These are phyloP conservation scores for Eublepharis macularius DNA, from an alignment of 2,113 vertebrate genomes.

Conservation along the genomic window DNA sequence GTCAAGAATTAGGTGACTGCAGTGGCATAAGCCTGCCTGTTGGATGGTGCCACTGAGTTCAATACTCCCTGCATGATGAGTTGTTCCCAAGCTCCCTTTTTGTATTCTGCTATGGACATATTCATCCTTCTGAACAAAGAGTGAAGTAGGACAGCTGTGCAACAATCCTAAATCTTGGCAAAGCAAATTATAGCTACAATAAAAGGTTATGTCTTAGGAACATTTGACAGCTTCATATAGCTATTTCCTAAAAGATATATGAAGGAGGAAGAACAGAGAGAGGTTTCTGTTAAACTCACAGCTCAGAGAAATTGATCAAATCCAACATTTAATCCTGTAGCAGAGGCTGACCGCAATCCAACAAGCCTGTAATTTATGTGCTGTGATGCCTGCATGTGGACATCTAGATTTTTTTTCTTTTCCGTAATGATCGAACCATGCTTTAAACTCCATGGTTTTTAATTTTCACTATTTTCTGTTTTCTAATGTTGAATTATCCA, in stretches of 20 bases:
- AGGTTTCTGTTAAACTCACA: neutral
- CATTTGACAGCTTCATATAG: neutral
- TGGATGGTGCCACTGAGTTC: too few relatives aligned
- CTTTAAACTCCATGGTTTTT: neutral
- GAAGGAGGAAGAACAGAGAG: neutral
- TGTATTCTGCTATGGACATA: neutral
- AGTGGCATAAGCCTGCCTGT: too few relatives aligned
- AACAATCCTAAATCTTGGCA: neutral
- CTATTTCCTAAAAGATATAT: neutral
- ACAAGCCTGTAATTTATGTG: neutral
- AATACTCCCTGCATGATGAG: too few relatives aligned
- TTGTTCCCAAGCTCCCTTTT: too few relatives aligned
- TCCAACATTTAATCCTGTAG: neutral
- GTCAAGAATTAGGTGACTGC: too few relatives aligned
- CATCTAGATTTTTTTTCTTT: neutral
- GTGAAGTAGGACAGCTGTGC: neutral
- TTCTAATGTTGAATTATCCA: too few relatives aligned
- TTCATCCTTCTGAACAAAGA: neutral
- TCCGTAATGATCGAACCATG: neutral
- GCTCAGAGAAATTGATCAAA: neutral
- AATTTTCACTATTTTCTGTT: too few relatives aligned
- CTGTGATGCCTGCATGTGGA: neutral
- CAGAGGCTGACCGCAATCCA: neutral
- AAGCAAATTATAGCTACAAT: neutral
- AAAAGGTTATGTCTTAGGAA: neutral